Evolutionary conservation across 1,140 invertebrate species (phyloP), one percentile per base, ranked within the genome.

Genomic region (Aphidius gifuensis): DNA sequence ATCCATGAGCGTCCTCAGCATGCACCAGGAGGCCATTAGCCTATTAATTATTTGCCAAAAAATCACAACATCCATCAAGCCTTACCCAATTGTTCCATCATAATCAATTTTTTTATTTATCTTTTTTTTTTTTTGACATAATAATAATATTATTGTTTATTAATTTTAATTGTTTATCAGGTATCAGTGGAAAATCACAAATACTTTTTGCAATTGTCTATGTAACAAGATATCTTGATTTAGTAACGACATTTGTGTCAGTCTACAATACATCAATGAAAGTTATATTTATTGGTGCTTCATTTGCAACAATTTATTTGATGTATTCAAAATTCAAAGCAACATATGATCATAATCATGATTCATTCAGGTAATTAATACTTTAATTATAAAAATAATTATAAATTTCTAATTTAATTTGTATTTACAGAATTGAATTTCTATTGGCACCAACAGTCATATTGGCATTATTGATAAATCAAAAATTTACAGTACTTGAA

Each of bases 311-410:
- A 43, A 80, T 99, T 40, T 99, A 95, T 80, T 83, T 99, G 60
- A 99, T 99, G 87, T 99, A 95, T 77, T 77, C 92, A 21, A 99
- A 99, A 82, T 99, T 99, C 81, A 97, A 94, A 83, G 93, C 93
- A 5, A 96, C 97, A 2, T 98, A 98, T 77, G 96, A 99, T 76
- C 91, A 93, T 67, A 98, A 98, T 80, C 96, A 99, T 78, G 96
- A 99, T 76, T 97, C 96, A n/a, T 97, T 98, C 82, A 87, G 92
- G 82, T 85, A 73, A 54, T 64, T 64, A 16, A 53, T 45, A 51
- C 45, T 8, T 53, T 50, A 46, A 21, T 32, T 59, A 43, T 43
- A 44, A 0, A 43, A n/a, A 56, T 8, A 5, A 6, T 38, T 9
- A 7, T 9, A 58, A 23, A 48, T 61, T 58, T 11, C 9, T 11